phyloP scores from a whole-genome alignment of 1,140 invertebrate species.

The Tigriopus japonicus region DNA sequence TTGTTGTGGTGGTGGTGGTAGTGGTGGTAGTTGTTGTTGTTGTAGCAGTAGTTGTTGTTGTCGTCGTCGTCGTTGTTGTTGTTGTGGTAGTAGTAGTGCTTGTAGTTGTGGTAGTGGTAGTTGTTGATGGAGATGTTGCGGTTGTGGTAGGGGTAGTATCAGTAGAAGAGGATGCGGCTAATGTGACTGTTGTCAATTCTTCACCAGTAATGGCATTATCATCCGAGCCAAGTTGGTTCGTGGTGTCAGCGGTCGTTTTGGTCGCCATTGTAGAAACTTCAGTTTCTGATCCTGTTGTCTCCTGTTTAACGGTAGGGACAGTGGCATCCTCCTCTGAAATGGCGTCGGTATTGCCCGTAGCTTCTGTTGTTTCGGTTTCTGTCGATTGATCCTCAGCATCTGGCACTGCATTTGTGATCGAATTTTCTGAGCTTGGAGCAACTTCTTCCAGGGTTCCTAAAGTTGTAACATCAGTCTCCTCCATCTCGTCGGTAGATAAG shows the following conservation, averaged over 20 bases:
- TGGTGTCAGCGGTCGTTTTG: not conserved
- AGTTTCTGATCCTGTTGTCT: too few relatives aligned
- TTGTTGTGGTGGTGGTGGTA: too few relatives aligned
- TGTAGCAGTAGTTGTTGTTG: too few relatives aligned
- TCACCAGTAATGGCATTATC: conserved; percentile 21
- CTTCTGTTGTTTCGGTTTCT: too few relatives aligned
- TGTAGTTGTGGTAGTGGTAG: conserved; percentile 6
- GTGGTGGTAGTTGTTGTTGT: too few relatives aligned
- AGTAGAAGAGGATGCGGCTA: too few relatives aligned
- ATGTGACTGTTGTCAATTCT: too few relatives aligned
- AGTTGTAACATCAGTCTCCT: not conserved
- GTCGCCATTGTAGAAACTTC: conserved; percentile 9
- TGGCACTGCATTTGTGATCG: conserved; percentile 14
- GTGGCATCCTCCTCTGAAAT: too few relatives aligned
- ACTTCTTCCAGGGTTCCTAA: not conserved
- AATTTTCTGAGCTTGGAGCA: not conserved
- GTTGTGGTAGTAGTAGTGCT: conserved; percentile 5
- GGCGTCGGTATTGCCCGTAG: too few relatives aligned
- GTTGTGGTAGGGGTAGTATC: conserved; percentile 20
- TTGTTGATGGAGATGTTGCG: conserved; percentile 20
- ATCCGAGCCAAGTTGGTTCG: conserved; percentile 3
- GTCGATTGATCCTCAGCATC: too few relatives aligned
- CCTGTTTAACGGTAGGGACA: too few relatives aligned
- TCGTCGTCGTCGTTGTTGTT: not conserved
- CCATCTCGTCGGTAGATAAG: not conserved